Conservation (phyloP, 1,140 invertebrate genomes). For the Drosophila ficusphila region DNA sequence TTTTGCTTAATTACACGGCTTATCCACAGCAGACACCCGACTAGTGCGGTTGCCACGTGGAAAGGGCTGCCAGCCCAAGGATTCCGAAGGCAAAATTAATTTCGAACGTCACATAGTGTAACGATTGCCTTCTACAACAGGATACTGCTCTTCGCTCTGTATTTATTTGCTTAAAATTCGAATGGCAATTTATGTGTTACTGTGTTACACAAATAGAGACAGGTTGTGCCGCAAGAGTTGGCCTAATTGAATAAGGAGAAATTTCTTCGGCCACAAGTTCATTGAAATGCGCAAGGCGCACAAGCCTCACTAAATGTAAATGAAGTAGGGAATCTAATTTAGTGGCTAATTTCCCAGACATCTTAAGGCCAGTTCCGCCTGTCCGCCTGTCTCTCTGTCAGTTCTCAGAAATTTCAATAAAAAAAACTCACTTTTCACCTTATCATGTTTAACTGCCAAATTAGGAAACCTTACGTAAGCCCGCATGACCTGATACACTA, state of each 20-base stretch:
- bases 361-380: conserved; percentile 14
- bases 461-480: conserved; percentile 4
- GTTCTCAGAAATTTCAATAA: conserved; percentile 30
- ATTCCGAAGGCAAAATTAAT: conserved; percentile 55
- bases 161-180: conserved; percentile 47
- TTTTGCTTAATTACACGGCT: conserved; percentile 48
- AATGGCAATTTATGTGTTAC: conserved; percentile 52
- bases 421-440: conserved; percentile 48
- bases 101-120: conserved; percentile 15
- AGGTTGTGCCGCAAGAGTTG: conserved; percentile 5
- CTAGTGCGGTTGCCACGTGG: conserved; percentile 20
- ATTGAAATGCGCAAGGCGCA: conserved; percentile 46
- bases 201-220: conserved; percentile 25
- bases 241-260: conserved; percentile 68
- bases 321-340: conserved; percentile 41
- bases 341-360: conserved; percentile 61
- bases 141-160: conserved; percentile 10
- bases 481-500: conserved; percentile 1
- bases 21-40: conserved; percentile 33
- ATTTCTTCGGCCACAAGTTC: conserved; percentile 50
- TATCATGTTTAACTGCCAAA: conserved; percentile 62
- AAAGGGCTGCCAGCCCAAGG: not conserved
- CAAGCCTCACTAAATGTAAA: conserved; percentile 47
- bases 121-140: no score
- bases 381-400: conserved; percentile 11